phyloP scores from a whole-genome alignment of 2,113 vertebrate genomes.

The Trichomycterus rosablanca region DNA sequence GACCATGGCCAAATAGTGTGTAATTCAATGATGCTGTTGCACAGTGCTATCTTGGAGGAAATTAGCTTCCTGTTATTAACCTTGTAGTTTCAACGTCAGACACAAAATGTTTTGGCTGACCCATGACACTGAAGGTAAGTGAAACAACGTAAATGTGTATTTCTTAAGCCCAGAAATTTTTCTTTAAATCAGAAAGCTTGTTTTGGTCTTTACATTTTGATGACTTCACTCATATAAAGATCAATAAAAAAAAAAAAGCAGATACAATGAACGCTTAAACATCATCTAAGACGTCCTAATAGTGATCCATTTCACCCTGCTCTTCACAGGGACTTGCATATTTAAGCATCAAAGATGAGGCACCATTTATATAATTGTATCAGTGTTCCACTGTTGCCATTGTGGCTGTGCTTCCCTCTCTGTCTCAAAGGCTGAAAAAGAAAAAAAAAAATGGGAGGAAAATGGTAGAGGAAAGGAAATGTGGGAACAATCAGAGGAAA shows the following conservation, averaged over 20 bases:
- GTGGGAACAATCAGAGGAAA: slow-evolving; percentile 37
- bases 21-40: too few relatives aligned
- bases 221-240: neutral
- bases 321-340: neutral
- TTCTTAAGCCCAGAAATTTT: neutral
- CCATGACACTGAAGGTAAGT: too few relatives aligned
- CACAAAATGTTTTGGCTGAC: too few relatives aligned
- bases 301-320: neutral
- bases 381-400: neutral
- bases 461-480: slow-evolving; percentile 34
- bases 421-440: slow-evolving; percentile 1
- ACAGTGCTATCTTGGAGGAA: too few relatives aligned
- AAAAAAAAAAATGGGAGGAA: neutral
- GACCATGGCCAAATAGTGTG: too few relatives aligned
- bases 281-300: too few relatives aligned
- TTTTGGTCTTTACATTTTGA: neutral
- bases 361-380: slow-evolving; percentile 6
- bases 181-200: neutral
- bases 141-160: too few relatives aligned
- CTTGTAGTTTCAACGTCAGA: too few relatives aligned
- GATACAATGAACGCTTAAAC: neutral
- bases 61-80: too few relatives aligned
- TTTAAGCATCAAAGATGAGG: slow-evolving; percentile 4
- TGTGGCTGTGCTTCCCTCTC: neutral
- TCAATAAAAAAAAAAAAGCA: neutral